phyloP scores from a whole-genome alignment of 2,113 vertebrate species.

The Microtus oregoni region DNA sequence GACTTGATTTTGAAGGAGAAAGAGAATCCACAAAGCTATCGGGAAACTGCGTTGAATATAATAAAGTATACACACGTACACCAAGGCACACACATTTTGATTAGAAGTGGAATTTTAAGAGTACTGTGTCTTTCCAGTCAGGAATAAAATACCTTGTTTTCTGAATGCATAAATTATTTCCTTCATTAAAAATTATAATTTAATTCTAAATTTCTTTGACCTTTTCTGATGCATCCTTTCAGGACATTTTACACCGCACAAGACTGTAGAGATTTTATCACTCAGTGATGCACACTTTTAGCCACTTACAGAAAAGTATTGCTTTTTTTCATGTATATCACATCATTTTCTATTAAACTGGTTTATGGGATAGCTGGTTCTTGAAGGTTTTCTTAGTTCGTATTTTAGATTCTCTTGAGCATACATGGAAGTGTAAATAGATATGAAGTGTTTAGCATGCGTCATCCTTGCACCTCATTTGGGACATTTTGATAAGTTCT shows the following conservation, averaged over 20 bases:
- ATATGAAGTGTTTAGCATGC: neutral
- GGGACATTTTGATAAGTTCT: neutral
- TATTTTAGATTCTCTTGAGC: neutral
- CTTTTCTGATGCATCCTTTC: neutral
- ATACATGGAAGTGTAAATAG: neutral
- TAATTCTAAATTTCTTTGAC: neutral
- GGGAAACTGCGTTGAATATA: neutral
- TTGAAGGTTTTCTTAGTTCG: neutral
- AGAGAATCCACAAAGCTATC: neutral
- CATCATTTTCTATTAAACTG: neutral
- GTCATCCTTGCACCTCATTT: neutral
- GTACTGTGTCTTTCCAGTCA: neutral
- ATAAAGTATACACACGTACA: too few species aligned
- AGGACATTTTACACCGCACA: neutral
- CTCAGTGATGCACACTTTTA: neutral
- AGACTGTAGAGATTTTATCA: neutral
- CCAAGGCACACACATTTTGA: neutral
- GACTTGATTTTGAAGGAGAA: neutral
- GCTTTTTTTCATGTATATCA: neutral
- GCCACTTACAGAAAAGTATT: neutral
- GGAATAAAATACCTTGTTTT: neutral
- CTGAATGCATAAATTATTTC: neutral
- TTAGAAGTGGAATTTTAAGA: neutral
- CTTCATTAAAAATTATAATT: neutral
- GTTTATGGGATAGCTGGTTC: neutral